Evolutionary conservation across 2,797 vertebrate species (phyloP), one percentile per base, ranked within the genome.

Genomic region (Gadopsis bispinosus): DNA sequence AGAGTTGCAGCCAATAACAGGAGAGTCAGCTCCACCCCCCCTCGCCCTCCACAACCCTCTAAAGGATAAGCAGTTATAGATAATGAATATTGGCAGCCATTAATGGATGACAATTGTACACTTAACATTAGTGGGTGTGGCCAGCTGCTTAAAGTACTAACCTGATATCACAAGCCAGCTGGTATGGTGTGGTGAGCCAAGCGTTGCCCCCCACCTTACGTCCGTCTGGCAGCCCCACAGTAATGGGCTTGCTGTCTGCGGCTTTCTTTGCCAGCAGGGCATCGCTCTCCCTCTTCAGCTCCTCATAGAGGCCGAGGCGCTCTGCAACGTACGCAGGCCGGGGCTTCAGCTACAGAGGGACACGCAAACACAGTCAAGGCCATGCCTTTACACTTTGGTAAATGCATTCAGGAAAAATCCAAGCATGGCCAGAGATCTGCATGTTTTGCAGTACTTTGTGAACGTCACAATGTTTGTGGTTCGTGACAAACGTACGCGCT

Each of bases 161-260:
- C 98, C 97, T 98, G 83, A 98, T 95, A 54, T 87, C 91, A 47
- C 92, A 87, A 58, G 97, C 97, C 84, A 98, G 73, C 19, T 97
- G 96, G 85, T 97, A 96, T 0, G 98, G 97, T 0, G 96, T 99
- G 5, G 96, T 97, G 89, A 94, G 90, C 97, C 97, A 98, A 0
- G 95, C 94, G n/a, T 95, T 91, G 11, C 95, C 97, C 45, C 87
- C 74, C 71, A 95, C 65, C 0, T 50, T 86, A 2, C 79, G 92
- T 41, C 97, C 97, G 55, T 96, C 95, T 0, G 91, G 87, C 83
- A 99, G 89, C 77, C 76, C 92, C 63, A 98, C 93, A 16, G 89
- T 91, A 84, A 99, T 96, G 26, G 89, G 50, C 8, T 86, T 90
- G 79, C 92, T 91, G 43, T 92, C 70, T 3, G 89, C 89, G 0